Base-by-base conservation (phyloP, 2,888 invertebrate genomes). In the Uloborus plumipes region DNA sequence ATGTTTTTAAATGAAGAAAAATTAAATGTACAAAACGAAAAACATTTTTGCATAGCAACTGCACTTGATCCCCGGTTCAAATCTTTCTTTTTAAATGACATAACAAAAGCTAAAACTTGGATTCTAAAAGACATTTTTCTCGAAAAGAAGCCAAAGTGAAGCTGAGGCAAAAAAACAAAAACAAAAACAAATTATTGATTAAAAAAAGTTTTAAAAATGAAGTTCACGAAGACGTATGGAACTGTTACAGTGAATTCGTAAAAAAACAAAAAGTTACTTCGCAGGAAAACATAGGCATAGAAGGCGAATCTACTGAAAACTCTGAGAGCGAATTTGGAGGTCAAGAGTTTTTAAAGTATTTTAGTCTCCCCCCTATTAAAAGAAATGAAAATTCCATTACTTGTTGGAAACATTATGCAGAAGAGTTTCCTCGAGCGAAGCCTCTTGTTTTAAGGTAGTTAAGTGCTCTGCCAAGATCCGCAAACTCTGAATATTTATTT, bases 21-120 rank as follows among this genome's bases (percentile, higher is more conserved):
- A n/a, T 6, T 53, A 6, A 53, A 53, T 53, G 53, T 53, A 3
- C 53, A 53, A 7, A n/a, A 53, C 2, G 53, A 53, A 53, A 53
- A 53, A 6, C 15, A 3, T 3, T 16, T 53, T 53, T 53, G 53
- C n/a, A 53, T 53, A 53, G 53, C 53, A 3, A 53, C 53, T 2
- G 53, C n/a, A 53, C 53, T 53, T 53, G 53, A 53, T 53, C 53
- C 53, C 2, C 15, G 53, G n/a, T 53, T 53, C 53, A 53, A 53
- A n/a, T 53, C n/a, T n/a, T 53, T 53, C 6, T 53, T n/a, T 53
- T 53, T 53, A n/a, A 53, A 16, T 16, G 6, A 53, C 3, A 16
- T 53, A 16, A 6, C 2, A 3, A 53, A 53, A 53, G n/a, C 3
- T 3, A 53, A 1, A n/a, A n/a, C 15, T 53, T n/a, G n/a, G 15